phyloP scores from a whole-genome alignment of 2,113 vertebrate genomes.

The Symphodus melops region DNA sequence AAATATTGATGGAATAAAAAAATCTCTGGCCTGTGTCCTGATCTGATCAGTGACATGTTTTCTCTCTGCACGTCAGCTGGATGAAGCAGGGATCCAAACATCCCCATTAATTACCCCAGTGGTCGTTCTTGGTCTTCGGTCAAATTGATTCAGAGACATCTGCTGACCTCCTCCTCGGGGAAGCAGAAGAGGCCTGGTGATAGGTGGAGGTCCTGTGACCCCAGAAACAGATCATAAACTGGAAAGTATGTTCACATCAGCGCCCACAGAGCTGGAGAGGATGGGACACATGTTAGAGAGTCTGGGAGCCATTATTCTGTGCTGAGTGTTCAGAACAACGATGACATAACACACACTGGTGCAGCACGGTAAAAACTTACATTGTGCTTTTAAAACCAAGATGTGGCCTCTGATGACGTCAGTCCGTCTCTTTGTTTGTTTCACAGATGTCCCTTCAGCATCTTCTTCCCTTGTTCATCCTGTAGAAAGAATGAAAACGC shows the following conservation, averaged over 20 bases:
- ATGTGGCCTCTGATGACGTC: not conserved
- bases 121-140: slow-evolving; percentile 62
- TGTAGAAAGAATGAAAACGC: slow-evolving; percentile 1
- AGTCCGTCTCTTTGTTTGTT: slow-evolving; percentile 10
- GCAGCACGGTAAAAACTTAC: too few species aligned
- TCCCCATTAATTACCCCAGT: slow-evolving; percentile 48
- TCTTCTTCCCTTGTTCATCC: not conserved
- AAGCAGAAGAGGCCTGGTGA: slow-evolving; percentile 24
- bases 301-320: slow-evolving; percentile 17
- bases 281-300: slow-evolving; percentile 1
- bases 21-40: not conserved
- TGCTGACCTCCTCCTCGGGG: slow-evolving; percentile 57
- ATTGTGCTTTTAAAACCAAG: too few species aligned
- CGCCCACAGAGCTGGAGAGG: slow-evolving; percentile 9
- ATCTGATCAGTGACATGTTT: slow-evolving; percentile 3
- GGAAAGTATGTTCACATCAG: slow-evolving; percentile 21
- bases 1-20: too few species aligned
- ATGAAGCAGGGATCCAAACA: slow-evolving; percentile 7
- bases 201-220: slow-evolving; percentile 26
- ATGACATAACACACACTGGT: too few species aligned
- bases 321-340: not conserved
- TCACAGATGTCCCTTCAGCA: not conserved
- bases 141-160: slow-evolving; percentile 75
- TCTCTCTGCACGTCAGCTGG: slow-evolving; percentile 10
- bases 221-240: slow-evolving; percentile 41